Percentiles rank a stretch among this genome's conserved stretches.
phyloP scores from a whole-genome alignment of 1,140 invertebrate genomes.

The Lucilia sericata region DNA sequence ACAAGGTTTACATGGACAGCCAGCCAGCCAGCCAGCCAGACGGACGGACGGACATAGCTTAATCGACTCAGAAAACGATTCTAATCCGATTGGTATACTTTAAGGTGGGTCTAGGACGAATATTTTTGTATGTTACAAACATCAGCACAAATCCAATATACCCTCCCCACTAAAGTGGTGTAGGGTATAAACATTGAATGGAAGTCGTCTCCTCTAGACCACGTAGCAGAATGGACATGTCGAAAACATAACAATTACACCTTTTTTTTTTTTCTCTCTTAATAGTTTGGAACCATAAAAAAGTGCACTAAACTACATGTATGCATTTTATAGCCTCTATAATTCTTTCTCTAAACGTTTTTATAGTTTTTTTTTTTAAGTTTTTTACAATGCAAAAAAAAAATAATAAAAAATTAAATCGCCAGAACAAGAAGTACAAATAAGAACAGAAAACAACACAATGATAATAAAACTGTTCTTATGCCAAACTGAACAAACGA shows the following conservation, averaged over 20 bases:
- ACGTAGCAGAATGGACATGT: background rate
- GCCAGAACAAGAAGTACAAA: background rate
- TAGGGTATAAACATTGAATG: no score
- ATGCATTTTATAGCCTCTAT: slow-evolving; percentile 17
- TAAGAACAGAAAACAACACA: slow-evolving; percentile 1
- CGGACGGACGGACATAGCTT: no score
- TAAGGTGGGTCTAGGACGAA: no score
- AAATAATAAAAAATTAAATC: background rate
- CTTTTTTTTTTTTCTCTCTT: background rate
- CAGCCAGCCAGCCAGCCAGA: no score
- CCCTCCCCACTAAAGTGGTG: no score
- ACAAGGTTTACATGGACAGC: no score
- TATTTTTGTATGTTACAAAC: no score
- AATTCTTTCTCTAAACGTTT: slow-evolving; percentile 10
- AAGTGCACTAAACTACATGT: background rate
- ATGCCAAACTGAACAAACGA: slow-evolving; percentile 18
- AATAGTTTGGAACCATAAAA: no score
- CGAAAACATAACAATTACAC: slow-evolving; percentile 8
- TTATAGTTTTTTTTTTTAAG: background rate
- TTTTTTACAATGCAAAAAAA: background rate
- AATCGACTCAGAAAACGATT: no score
- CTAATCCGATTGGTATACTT: no score
- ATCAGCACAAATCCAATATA: no score
- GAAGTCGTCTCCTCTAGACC: background rate
- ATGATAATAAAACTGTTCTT: slow-evolving; percentile 19